Evolutionary conservation across 2,797 vertebrate species (phyloP).

Genomic region (Poeciliopsis infans): DNA sequence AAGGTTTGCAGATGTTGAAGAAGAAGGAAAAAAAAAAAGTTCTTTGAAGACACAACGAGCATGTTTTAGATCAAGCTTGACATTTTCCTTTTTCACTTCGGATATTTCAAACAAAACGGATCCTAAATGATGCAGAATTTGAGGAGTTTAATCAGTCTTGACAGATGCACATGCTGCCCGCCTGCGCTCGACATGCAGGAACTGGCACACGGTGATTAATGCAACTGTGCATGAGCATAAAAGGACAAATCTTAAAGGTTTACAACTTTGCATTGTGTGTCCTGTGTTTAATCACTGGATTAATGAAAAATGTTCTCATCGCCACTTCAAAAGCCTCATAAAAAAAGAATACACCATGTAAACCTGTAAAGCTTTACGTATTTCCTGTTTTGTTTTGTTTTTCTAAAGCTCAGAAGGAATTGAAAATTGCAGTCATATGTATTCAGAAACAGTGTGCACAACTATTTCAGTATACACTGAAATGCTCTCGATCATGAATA

Average conservation of each 20-base stretch:
- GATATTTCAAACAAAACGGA: constrained; percentile 55
- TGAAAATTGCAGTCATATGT: constrained; percentile 79
- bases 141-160: constrained; percentile 44
- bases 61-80: constrained; percentile 61
- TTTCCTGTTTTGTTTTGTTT: constrained; percentile 60
- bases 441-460: constrained; percentile 43
- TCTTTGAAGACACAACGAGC: constrained; percentile 51
- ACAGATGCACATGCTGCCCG: constrained; percentile 59
- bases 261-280: constrained; percentile 77
- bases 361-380: constrained; percentile 61
- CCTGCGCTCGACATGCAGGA: constrained; percentile 40
- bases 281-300: constrained; percentile 68
- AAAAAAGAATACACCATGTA: constrained; percentile 53
- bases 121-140: constrained; percentile 51
- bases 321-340: constrained; percentile 76
- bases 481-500: constrained; percentile 1
- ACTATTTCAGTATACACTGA: constrained; percentile 9
- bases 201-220: constrained; percentile 56
- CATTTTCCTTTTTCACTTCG: constrained; percentile 52
- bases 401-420: constrained; percentile 68
- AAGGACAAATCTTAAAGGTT: constrained; percentile 46
- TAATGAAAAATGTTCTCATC: constrained; percentile 58
- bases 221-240: constrained; percentile 28
- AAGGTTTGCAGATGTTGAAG: constrained; percentile 53
- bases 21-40: constrained; percentile 32